Evolutionary conservation across 2,888 invertebrate genomes (phyloP).

Genomic region (Carcina quercana): DNA sequence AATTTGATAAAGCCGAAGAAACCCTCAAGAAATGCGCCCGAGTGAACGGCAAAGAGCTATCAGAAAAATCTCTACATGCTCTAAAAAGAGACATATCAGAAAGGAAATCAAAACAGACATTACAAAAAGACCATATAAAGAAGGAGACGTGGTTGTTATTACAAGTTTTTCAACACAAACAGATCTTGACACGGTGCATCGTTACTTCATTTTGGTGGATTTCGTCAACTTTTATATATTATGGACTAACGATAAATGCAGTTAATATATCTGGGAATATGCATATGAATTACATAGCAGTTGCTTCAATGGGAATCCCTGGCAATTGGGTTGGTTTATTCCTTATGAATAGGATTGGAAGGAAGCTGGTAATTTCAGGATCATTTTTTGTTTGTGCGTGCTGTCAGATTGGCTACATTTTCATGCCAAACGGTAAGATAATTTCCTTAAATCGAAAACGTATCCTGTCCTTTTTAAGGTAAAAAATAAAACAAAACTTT

Average conservation of each 20-base stretch:
- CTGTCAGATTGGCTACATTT: conserved; percentile 51
- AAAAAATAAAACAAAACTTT: no score
- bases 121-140: no score
- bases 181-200: conserved; percentile 57
- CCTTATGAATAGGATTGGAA: conserved; percentile 76
- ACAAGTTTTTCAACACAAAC: conserved; percentile 50
- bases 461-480: no score
- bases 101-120: neutral
- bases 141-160: conserved; percentile 21
- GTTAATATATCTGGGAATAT: conserved; percentile 80
- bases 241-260: conserved; percentile 86
- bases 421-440: conserved; percentile 73
- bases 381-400: conserved; percentile 76
- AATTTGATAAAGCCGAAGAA: conserved; percentile 67
- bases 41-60: conserved; percentile 1
- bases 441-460: no score
- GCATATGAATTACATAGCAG: conserved; percentile 81
- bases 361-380: conserved; percentile 72
- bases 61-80: conserved; percentile 54
- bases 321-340: conserved; percentile 77
- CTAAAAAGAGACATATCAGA: no score
- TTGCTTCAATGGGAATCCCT: conserved; percentile 81
- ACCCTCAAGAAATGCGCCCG: conserved; percentile 2
- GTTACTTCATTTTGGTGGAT: conserved; percentile 84
- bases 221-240: conserved; percentile 84